Conservation (phyloP, 2,888 invertebrate species). For the Dynastes grantii region DNA sequence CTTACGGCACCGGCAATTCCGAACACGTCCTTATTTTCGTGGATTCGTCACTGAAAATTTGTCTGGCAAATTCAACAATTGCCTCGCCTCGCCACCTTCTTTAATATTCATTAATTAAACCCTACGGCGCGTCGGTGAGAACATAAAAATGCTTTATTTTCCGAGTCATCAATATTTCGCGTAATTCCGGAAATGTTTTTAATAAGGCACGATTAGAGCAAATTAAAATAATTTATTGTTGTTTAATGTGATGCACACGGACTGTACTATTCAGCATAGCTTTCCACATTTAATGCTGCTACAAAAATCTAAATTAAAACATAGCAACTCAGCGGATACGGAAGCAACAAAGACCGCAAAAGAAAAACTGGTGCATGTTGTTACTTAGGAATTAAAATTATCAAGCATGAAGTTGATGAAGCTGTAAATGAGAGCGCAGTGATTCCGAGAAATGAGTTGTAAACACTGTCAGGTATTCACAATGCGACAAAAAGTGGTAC, state of each 20-base stretch:
- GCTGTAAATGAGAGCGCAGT: not conserved
- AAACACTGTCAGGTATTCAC: not conserved
- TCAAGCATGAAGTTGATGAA: constrained; percentile 6
- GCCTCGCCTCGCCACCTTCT: not conserved
- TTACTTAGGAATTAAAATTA: constrained; percentile 8
- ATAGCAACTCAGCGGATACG: not conserved
- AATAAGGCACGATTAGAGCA: not conserved
- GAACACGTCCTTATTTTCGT: constrained; percentile 27
- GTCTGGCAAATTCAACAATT: constrained; percentile 21
- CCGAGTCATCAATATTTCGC: not conserved
- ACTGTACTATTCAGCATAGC: no score
- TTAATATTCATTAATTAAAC: constrained; percentile 31
- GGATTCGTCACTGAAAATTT: constrained; percentile 28
- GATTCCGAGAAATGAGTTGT: not conserved
- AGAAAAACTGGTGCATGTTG: not conserved
- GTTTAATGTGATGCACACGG: not conserved
- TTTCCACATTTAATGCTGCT: no score
- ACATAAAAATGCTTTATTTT: constrained; percentile 6
- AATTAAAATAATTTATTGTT: not conserved
- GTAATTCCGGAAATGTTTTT: not conserved
- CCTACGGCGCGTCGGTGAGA: not conserved
- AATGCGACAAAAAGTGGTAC: not conserved
- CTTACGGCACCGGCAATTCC: not conserved
- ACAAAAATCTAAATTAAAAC: no score
- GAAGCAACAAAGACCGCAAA: not conserved